Base-by-base conservation (phyloP, 2,888 invertebrate species). In the Spilosoma lubricipeda region DNA sequence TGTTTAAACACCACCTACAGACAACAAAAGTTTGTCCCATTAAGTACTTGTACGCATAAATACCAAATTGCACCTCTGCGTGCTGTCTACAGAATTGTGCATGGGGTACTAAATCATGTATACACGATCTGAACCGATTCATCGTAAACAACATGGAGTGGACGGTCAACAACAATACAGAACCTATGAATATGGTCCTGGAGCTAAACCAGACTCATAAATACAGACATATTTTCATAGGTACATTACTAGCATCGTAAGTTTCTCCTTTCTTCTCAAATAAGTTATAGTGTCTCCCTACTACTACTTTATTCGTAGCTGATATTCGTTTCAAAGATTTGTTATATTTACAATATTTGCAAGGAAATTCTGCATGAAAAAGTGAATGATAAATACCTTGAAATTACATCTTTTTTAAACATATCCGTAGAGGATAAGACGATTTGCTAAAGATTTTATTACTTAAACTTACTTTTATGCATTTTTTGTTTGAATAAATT, bases 51-150 rank as follows among this genome's bases (percentile, higher is more conserved):
- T 30, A 30, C 13, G 15, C 27, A 30, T 63, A 63, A 63, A 67
- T 59, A 67, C 76, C 72, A 56, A 73, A 83, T 82, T 77, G 84
- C 84, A 77, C 77, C 77, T 79, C 70, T 18, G 18, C 20, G 30
- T 59, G 59, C 11, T n/a, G 73, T 18, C 74, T 8, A 3, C 75
- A 67, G 84, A 64, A 69, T 77, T 73, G 77, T 75, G 66, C 72
- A 70, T 77, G 70, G 82, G 74, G 74, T 70, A 71, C 82, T 82
- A 77, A 82, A 84, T 82, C 84, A 84, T 82, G 80, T 84, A 79
- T 65, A 79, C 77, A 73, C 30, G 30, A 73, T 79, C 80, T 77
- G 74, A 70, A 72, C 64, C 72, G 48, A 68, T 48, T 66, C 72
- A 63, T 77, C 36, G 65, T 11, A 72, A 67, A 68, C 74, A 83